Conservation (phyloP, 2,113 vertebrate species). For the Siphamia tubifer region DNA sequence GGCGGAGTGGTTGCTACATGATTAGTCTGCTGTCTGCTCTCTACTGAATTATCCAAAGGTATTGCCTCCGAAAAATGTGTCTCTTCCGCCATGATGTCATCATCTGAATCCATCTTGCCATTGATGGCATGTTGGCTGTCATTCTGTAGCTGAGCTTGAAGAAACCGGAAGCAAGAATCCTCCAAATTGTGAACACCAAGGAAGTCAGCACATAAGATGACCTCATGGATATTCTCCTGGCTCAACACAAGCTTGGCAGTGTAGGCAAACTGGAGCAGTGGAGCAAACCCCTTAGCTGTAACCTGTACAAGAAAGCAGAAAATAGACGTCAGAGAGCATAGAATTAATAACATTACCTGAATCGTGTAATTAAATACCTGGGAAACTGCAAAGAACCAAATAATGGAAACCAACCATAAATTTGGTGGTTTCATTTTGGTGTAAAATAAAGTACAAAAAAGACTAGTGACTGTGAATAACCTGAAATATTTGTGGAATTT, state of each 20-base stretch:
- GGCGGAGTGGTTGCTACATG: conserved; percentile 51
- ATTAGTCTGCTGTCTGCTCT: conserved; percentile 75
- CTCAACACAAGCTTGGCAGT: conserved; percentile 94
- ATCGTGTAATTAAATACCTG: background rate
- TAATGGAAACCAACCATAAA: no score
- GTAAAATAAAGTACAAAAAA: no score
- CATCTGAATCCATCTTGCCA: conserved; percentile 73
- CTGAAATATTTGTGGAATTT: no score
- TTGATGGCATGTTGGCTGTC: conserved; percentile 69
- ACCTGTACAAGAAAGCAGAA: conserved; percentile 78
- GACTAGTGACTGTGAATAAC: no score
- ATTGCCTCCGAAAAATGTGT: conserved; percentile 1
- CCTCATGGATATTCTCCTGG: conserved; percentile 93
- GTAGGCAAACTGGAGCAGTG: conserved; percentile 95
- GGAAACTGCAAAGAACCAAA: no score
- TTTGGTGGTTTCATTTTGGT: no score
- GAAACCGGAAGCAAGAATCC: conserved; percentile 94
- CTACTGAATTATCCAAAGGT: conserved; percentile 45
- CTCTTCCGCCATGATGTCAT: conserved; percentile 68
- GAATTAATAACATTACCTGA: background rate
- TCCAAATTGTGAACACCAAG: conserved; percentile 95
- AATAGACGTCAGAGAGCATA: background rate
- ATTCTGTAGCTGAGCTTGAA: conserved; percentile 90
- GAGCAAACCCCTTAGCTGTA: conserved; percentile 92
- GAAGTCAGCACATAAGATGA: conserved; percentile 92